Base-by-base conservation (phyloP, 2,797 vertebrate species). In the Selene dorsalis region DNA sequence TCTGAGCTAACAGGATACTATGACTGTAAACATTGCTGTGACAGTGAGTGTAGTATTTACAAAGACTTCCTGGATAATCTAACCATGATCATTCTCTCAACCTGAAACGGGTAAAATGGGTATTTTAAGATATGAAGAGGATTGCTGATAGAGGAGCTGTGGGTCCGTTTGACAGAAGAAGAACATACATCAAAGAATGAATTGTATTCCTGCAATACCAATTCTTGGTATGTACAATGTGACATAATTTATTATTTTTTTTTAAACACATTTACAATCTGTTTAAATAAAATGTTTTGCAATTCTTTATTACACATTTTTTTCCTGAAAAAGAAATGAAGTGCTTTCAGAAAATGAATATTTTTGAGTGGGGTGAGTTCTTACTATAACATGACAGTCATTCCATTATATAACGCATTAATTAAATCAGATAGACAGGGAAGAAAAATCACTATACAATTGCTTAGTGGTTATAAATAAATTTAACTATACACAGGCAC, bases 391-490 rank as follows among this genome's bases (percentile, higher is more conserved):
- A 85, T 77, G 79, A 92, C 80, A 63, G 63, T 84, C 59, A 79
- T 89, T 90, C 79, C 81, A 79, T 86, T 84, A 78, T 87, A 90
- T 80, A 88, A 93, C 84, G 75, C 86, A 91, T 88, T 89, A 89
- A 88, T 92, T 92, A 82, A 89, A 87, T 92, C 87, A 80, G 89
- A 88, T 77, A 82, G 64, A 82, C 45, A 82, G 87, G 86, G 85
- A 80, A 87, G 64, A 87, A 58, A 82, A 89, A 86, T 84, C 69
- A 88, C 91, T 88, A 88, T 88, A 89, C 88, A 95, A 86, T 93
- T 93, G 86, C 86, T 92, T 93, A 96, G 94, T 95, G 94, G 94
- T 95, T 94, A 94, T 95, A 94, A 94, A 94, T 95, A 92, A 90
- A 92, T 90, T 84, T 85, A 80, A 89, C 87, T 91, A 89, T 93